A percentile compares a stretch with the other conserved stretches of the same genome.
These are phyloP conservation scores for Gallinago paraguaiae DNA, from an alignment of 2,113 vertebrate species.

Conservation along the genomic window DNA sequence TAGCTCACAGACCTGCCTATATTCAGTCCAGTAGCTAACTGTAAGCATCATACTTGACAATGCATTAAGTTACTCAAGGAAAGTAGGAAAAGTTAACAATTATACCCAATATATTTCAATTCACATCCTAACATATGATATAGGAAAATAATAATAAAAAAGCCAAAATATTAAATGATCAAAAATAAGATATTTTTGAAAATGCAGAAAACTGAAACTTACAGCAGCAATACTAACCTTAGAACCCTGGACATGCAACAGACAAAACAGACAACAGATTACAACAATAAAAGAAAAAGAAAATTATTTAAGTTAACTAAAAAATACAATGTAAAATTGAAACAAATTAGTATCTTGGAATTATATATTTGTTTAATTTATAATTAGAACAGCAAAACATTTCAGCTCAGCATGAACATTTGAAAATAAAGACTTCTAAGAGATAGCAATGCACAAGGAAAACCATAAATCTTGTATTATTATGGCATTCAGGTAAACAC, in stretches of 20 bases:
- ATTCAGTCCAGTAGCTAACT: not conserved
- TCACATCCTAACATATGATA: not conserved
- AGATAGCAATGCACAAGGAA: constrained; percentile 29
- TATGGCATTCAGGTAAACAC: not conserved
- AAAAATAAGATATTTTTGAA: constrained; percentile 71
- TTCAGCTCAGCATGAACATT: not conserved
- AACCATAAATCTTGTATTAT: constrained; percentile 32
- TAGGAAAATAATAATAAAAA: constrained; percentile 55
- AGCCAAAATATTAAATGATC: constrained; percentile 59
- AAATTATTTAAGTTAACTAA: constrained; percentile 87
- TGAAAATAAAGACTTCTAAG: constrained; percentile 14
- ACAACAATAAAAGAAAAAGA: constrained; percentile 84
- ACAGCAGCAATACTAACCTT: constrained; percentile 97
- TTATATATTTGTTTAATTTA: constrained; percentile 60
- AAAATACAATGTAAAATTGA: constrained; percentile 79
- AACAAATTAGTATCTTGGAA: constrained; percentile 71
- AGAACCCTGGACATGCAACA: constrained; percentile 94
- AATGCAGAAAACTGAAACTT: constrained; percentile 86
- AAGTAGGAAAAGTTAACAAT: not conserved
- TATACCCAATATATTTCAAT: not conserved
- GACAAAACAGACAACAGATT: constrained; percentile 85
- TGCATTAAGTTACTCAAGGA: not conserved
- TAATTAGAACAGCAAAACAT: constrained; percentile 35
- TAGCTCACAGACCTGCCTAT: not conserved
- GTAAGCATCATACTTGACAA: not conserved